Base-by-base conservation (phyloP, 1,140 invertebrate species). In the Varroa destructor region DNA sequence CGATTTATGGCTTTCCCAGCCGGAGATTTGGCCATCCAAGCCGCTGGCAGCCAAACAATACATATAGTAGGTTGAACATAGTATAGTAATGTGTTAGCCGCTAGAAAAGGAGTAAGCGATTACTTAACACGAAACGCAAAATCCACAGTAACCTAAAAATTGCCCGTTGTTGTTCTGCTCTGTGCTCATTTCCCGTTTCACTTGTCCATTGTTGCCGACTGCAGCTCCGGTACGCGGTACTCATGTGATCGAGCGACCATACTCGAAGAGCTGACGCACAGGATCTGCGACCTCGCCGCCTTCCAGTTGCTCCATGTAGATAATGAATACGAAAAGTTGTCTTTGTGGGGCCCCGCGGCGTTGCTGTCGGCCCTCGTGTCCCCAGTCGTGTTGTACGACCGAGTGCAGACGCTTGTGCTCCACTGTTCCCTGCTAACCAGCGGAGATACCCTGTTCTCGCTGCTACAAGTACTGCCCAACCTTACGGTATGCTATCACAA, bases 231-330 rank as follows among this genome's bases (percentile, higher is more conserved):
- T 40, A 67, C 61, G 14, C 40, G 61, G 46, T 37, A 67, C 37
- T 67, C 61, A 46, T 67, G 40, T 12, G 61, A 67, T 8, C 61
- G 61, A 14, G 61, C 61, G 12, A 67, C 61, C 12, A 67, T 67
- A 40, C 61, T 67, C 61, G 61, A 67, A 40, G 61, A 67, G 61
- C 37, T 67, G 61, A 67, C 61, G 61, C 61, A 67, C 61, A 67
- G 40, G 61, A 67, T 67, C 61, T 67, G 61, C 61, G 61, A 67
- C 8, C 40, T 67, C 12, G 61, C 61, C 40, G 61, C 61, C 1
- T 67, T 67, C 61, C 61, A 67, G 46, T 37, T 67, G 40, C 61
- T 67, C 1, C 61, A 67, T 4, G 12, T 67, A 46, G 46, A 46
- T 40, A 46, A 67, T 40, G 61, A 67, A 40, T 67, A 67, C 37